These are phyloP conservation scores for Heliangelus exortis DNA, from an alignment of 2,797 vertebrate species.

Conservation along the genomic window DNA sequence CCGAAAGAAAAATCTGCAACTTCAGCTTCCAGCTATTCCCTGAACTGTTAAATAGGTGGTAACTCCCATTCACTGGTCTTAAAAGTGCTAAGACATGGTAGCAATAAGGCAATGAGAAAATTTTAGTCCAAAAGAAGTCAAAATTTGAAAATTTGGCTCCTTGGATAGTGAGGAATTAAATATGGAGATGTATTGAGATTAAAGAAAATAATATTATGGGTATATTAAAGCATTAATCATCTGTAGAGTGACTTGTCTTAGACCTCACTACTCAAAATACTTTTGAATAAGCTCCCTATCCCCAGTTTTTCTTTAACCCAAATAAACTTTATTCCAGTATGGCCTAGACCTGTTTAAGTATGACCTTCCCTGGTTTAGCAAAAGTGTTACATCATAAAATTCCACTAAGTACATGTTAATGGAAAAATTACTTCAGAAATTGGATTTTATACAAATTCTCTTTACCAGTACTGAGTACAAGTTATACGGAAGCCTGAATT, in stretches of 20 bases:
- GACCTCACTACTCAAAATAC: neutral
- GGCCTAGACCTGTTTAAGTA: neutral
- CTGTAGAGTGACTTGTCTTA: neutral
- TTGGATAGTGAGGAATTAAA: neutral
- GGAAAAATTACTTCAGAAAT: neutral
- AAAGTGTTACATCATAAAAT: neutral
- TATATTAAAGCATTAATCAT: neutral
- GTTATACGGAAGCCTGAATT: neutral
- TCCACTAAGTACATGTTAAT: neutral
- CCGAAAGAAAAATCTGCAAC: neutral
- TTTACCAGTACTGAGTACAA: neutral
- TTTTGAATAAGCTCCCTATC: neutral
- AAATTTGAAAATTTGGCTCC: neutral
- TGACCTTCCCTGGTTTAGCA: neutral
- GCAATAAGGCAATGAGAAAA: neutral
- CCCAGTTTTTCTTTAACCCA: neutral
- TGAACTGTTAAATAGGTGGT: neutral
- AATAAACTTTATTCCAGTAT: neutral
- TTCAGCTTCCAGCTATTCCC: neutral
- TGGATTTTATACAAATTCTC: neutral
- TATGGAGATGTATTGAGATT: neutral
- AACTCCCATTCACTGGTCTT: neutral
- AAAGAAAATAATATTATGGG: neutral
- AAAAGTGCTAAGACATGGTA: neutral
- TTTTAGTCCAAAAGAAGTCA: neutral